phyloP scores from a whole-genome alignment of 2,888 invertebrate species.

The Andrena flavipes region DNA sequence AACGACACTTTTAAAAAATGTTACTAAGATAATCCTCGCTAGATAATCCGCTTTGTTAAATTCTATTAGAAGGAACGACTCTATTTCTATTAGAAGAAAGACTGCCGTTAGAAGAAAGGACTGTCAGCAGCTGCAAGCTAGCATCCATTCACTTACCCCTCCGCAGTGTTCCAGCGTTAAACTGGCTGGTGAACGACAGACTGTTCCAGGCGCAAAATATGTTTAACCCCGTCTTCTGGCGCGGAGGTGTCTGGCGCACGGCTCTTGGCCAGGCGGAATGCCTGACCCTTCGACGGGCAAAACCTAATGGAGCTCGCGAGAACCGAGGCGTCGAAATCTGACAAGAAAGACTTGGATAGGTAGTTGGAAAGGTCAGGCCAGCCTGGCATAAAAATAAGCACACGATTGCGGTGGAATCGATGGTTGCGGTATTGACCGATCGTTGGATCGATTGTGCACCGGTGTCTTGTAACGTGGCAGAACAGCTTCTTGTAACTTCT shows the following conservation, averaged over 20 bases:
- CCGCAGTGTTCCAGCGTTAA: constrained; percentile 23
- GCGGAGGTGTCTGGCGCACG: background rate
- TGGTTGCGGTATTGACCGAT: constrained; percentile 39
- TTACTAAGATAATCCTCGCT: too few species aligned
- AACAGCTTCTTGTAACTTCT: background rate
- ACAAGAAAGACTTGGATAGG: constrained; percentile 16
- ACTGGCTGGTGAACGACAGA: constrained; percentile 56
- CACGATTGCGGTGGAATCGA: constrained; percentile 44
- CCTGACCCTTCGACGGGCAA: background rate
- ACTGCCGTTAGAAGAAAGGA: constrained; percentile 19
- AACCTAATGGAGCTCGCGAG: constrained; percentile 32
- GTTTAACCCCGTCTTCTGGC: constrained; percentile 39
- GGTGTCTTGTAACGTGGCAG: background rate
- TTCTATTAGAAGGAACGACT: too few species aligned
- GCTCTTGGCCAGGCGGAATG: background rate
- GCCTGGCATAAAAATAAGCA: constrained; percentile 40
- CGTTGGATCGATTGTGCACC: constrained; percentile 29
- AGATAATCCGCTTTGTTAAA: too few species aligned
- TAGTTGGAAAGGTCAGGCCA: constrained; percentile 40
- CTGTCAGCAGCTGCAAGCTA: background rate
- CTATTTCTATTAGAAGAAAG: background rate
- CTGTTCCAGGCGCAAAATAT: constrained; percentile 41
- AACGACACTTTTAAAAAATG: too few species aligned
- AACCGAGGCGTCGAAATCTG: constrained; percentile 17
- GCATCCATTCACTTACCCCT: constrained; percentile 27